Evolutionary conservation across 2,797 vertebrate genomes (phyloP).

Genomic region (Pipistrellus pygmaeus): DNA sequence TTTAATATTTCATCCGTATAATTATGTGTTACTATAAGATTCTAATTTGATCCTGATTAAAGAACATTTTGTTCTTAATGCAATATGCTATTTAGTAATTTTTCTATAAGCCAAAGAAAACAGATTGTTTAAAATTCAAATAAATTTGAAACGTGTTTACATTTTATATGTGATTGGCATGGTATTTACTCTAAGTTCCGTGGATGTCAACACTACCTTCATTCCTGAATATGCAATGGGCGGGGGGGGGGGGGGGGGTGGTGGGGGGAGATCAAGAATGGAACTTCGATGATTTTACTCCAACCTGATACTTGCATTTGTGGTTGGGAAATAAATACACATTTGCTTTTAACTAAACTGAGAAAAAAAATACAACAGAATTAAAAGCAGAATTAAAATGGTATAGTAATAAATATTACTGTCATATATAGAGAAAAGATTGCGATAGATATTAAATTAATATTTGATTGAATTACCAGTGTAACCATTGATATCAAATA

Average conservation of each 20-base stretch:
- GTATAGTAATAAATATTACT: neutral
- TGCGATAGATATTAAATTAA: neutral
- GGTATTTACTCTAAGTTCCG: slow-evolving; percentile 10
- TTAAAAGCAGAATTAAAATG: neutral
- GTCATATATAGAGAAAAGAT: neutral
- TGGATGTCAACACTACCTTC: neutral
- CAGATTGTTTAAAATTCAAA: slow-evolving; percentile 61
- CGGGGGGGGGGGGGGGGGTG: fast-evolving
- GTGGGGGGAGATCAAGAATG: neutral
- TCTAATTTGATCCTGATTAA: slow-evolving; percentile 66
- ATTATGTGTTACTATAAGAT: slow-evolving; percentile 41
- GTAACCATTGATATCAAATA: neutral
- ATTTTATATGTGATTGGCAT: slow-evolving; percentile 28
- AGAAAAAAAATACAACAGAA: neutral
- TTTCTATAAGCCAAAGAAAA: slow-evolving; percentile 67
- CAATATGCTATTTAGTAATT: slow-evolving; percentile 57
- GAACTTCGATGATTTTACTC: neutral
- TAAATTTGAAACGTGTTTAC: slow-evolving; percentile 44
- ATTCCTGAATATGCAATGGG: neutral
- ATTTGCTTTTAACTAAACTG: neutral
- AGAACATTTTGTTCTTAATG: slow-evolving; percentile 67
- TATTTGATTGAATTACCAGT: neutral
- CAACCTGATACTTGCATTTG: neutral
- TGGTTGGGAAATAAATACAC: neutral
- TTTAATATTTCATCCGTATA: slow-evolving; percentile 42